Percentiles rank a stretch among this genome's conserved stretches.
Conservation (phyloP, 1,140 invertebrate species). For the Drosophila sturtevanti region DNA sequence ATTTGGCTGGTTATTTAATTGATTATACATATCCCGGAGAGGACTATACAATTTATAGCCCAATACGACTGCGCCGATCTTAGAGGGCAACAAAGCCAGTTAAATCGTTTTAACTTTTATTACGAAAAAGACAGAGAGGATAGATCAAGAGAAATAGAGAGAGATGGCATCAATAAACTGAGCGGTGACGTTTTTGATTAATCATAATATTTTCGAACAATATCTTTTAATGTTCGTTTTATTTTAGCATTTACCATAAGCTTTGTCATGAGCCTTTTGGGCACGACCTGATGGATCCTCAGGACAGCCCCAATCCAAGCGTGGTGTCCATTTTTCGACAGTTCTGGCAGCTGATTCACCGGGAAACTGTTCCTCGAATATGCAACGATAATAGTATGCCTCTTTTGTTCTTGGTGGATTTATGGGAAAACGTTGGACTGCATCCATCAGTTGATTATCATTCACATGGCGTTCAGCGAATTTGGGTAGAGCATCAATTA, state of each 20-base stretch:
- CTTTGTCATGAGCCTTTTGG: conserved; percentile 61
- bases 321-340: conserved; percentile 75
- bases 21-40: too few species aligned
- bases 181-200: background rate
- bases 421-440: conserved; percentile 86
- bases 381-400: conserved; percentile 90
- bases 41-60: too few species aligned
- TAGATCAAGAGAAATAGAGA: background rate
- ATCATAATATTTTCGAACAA: too few species aligned
- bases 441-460: conserved; percentile 85
- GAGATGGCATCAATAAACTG: background rate
- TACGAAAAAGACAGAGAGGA: background rate
- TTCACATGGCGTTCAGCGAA: conserved; percentile 86
- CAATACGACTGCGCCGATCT: too few species aligned
- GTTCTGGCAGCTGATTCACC: conserved; percentile 67
- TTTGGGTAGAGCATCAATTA: conserved; percentile 74
- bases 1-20: too few species aligned
- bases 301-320: conserved; percentile 79
- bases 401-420: conserved; percentile 92
- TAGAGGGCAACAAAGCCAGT: too few species aligned
- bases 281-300: conserved; percentile 80
- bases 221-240: background rate
- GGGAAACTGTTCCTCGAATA: conserved; percentile 77
- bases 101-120: too few species aligned
- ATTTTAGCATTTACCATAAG: conserved; percentile 40